Percentiles rank a stretch among this genome's conserved stretches.
Evolutionary conservation across 1,140 invertebrate genomes (phyloP).

Genomic region (Sweltsa coloradensis): DNA sequence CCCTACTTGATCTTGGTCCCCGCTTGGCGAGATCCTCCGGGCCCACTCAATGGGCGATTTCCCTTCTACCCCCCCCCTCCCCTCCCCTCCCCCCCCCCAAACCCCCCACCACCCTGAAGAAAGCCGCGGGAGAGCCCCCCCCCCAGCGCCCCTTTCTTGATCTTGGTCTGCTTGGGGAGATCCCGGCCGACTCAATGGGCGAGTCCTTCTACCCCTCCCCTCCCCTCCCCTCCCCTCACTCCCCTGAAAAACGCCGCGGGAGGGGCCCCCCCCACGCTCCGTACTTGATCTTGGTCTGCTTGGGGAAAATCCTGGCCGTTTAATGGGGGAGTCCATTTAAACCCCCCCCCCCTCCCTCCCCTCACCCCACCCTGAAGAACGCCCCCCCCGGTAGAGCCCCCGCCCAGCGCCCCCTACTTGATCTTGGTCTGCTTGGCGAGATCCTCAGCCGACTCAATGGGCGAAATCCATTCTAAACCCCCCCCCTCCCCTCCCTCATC

Average conservation of each 20-base stretch:
- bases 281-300: no score
- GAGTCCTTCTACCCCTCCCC: no score
- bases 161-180: conserved; percentile 89
- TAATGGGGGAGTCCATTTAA: no score
- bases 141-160: conserved; percentile 90
- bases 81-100: no score
- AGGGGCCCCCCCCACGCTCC: no score
- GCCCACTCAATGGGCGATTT: conserved; percentile 92
- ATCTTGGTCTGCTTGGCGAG: conserved; percentile 93
- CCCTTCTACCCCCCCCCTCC: no score
- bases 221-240: no score
- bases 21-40: conserved; percentile 93
- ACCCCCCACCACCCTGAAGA: conserved; percentile 89
- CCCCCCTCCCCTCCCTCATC: no score
- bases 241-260: no score
- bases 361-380: conserved; percentile 89
- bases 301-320: no score
- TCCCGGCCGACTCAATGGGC: conserved; percentile 90
- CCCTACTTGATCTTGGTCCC: conserved; percentile 95
- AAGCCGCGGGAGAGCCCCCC: conserved; percentile 84
- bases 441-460: conserved; percentile 92
- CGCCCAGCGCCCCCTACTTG: conserved; percentile 88
- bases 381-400: conserved; percentile 83
- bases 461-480: no score
- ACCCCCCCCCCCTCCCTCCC: no score